Percentiles rank a stretch among this genome's conserved stretches.
Evolutionary conservation across 2,888 invertebrate species (phyloP).

Genomic region (Baccha elongata): DNA sequence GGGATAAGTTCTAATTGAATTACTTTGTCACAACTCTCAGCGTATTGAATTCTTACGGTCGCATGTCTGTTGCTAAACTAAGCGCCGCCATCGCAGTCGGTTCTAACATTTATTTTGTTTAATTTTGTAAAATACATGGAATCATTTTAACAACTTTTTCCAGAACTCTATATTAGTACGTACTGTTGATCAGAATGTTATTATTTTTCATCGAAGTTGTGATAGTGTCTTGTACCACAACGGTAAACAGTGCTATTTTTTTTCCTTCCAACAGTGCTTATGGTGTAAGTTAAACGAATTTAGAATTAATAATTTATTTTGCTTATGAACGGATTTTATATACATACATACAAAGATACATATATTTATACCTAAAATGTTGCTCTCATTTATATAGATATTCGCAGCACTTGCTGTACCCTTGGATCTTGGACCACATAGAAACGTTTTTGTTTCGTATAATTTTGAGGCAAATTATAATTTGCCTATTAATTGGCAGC

Average conservation of each 20-base stretch:
- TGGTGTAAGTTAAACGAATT: conserved; percentile 77
- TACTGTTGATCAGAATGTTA: conserved; percentile 3
- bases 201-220: neutral
- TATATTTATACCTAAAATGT: neutral
- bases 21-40: conserved; percentile 25
- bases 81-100: no score
- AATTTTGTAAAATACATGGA: conserved; percentile 11
- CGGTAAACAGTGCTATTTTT: conserved; percentile 74
- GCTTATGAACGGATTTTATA: neutral
- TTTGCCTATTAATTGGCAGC: conserved; percentile 84
- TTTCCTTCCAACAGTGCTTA: conserved; percentile 79
- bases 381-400: conserved; percentile 83
- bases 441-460: conserved; percentile 88
- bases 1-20: conserved; percentile 37
- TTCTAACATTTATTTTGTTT: conserved; percentile 26
- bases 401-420: conserved; percentile 89
- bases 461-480: conserved; percentile 89
- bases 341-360: neutral
- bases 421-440: conserved; percentile 85
- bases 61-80: neutral
- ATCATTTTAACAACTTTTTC: neutral
- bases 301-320: no score
- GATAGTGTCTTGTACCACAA: conserved; percentile 1
- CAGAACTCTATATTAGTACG: neutral
- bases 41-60: conserved; percentile 1